Base-by-base conservation (phyloP, 1,140 invertebrate genomes). In the Ooceraea biroi region DNA sequence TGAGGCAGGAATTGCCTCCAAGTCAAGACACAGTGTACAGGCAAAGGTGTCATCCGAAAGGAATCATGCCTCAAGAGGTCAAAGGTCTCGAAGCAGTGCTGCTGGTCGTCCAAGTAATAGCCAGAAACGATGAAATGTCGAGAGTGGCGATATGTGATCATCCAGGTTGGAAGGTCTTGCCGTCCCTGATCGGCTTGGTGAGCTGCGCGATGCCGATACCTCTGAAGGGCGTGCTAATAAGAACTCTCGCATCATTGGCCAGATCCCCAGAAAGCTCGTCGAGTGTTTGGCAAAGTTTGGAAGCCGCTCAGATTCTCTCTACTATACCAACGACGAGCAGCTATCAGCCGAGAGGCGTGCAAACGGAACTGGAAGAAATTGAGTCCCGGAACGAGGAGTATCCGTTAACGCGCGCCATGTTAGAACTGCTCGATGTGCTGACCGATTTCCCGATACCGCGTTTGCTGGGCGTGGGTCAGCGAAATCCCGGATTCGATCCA, bases 381-480 rank as follows among this genome's bases (percentile, higher is more conserved):
- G 98, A 99, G 93, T 96, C 97, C 19, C 95, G 98, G 46, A 96
- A 97, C 91, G 98, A 99, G 94, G 96, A 97, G 86, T 98, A 98
- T 94, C 97, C 97, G 0, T 91, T 98, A 27, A 98, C 97, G 0
- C 95, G 96, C 72, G 97, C 97, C 1, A 96, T 99, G 91, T 94
- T 99, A 0, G 93, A 96, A 74, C 94, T 99, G 0, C 91, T 99
- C 0, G 96, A 97, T 89, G 95, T 96, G 1, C 94, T 99, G 10
- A 97, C 97, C 8, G 96, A 97, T 88, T 96, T 96, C 22, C 95
- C 96, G 14, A 95, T 98, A 69, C 98, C 98, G 0, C 94, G 96
- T 82, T 95, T 96, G n/a, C 94, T 99, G 7, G 98, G 98, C 8
- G 96, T 96, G 1, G 97, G 97, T 0, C 94, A 96, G 4, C 95